A percentile compares a stretch with the other conserved stretches of the same genome.
Evolutionary conservation across 2,113 vertebrate species (phyloP).

Genomic region (Embiotoca jacksoni): DNA sequence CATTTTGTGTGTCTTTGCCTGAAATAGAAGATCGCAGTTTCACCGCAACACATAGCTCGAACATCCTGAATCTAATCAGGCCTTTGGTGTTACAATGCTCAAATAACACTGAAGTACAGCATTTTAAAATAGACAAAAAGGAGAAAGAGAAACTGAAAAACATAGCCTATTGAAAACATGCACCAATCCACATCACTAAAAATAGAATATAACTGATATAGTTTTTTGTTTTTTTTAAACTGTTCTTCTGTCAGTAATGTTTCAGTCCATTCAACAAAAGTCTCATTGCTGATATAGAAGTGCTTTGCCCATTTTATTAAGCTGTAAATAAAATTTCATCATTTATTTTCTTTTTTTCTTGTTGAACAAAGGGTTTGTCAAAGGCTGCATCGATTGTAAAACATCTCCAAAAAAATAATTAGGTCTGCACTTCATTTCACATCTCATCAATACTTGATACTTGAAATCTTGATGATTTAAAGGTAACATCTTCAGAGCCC

Average conservation of each 20-base stretch:
- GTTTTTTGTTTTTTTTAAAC: too few species aligned
- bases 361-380: too few species aligned
- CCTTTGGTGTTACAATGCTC: neutral
- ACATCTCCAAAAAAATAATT: too few species aligned
- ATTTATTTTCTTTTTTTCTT: too few species aligned
- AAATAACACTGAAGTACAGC: neutral
- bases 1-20: constrained; percentile 3
- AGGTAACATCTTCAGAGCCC: too few species aligned
- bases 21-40: neutral
- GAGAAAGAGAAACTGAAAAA: neutral
- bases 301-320: constrained; percentile 9
- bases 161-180: neutral
- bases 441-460: too few species aligned
- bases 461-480: too few species aligned
- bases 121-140: neutral
- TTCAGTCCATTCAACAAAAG: neutral
- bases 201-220: neutral
- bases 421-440: too few species aligned
- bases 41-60: neutral
- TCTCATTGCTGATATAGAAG: neutral
- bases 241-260: too few species aligned
- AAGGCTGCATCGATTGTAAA: too few species aligned
- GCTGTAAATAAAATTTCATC: neutral
- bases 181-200: neutral
- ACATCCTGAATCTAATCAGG: neutral